Conservation (phyloP, 2,797 vertebrate genomes). For the Mycteria americana region DNA sequence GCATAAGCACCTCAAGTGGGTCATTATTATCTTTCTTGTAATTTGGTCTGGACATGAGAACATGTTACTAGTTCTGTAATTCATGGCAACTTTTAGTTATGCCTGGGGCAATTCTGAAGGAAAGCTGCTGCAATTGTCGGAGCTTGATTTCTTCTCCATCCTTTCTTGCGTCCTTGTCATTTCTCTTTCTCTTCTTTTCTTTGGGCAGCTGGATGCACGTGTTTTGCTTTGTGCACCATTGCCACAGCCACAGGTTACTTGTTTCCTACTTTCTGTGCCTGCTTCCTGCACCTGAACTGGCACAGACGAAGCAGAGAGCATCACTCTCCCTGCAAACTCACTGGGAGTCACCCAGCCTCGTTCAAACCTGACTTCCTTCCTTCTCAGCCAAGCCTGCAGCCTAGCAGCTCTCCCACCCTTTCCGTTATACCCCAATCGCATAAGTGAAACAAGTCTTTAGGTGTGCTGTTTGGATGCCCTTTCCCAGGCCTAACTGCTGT, state of each 20-base stretch:
- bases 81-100: neutral
- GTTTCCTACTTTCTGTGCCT: neutral
- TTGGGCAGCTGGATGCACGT: neutral
- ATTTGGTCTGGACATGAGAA: neutral
- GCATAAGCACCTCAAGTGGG: neutral
- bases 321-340: neutral
- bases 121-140: neutral
- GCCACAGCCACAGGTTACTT: neutral
- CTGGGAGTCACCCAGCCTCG: neutral
- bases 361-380: neutral
- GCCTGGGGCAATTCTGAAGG: neutral
- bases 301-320: neutral
- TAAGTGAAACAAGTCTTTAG: neutral
- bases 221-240: neutral
- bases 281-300: neutral
- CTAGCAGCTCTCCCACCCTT: neutral
- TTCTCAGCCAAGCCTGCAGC: neutral
- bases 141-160: neutral
- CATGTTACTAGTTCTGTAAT: neutral
- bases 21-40: neutral
- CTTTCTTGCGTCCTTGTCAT: neutral
- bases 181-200: neutral
- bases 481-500: neutral
- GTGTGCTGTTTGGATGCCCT: neutral
- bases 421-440: neutral